Evolutionary conservation across 2,113 vertebrate genomes (phyloP).

Genomic region (Gambusia holbrooki): DNA sequence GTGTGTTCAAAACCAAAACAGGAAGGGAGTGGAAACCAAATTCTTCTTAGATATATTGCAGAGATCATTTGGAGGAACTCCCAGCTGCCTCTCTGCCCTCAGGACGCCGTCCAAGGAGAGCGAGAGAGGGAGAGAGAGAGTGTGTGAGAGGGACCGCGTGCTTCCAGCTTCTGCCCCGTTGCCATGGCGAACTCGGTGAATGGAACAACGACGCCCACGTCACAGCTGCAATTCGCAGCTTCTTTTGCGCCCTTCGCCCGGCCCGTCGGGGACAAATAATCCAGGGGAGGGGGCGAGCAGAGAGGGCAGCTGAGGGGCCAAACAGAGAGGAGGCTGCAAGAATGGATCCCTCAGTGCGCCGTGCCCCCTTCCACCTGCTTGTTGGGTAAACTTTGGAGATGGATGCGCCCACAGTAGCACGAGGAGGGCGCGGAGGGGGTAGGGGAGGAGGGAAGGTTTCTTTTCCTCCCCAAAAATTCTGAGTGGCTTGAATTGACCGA

Average conservation of each 20-base stretch:
- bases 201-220: conserved; percentile 92
- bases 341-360: conserved; percentile 50
- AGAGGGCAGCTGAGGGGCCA: conserved; percentile 71
- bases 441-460: neutral
- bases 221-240: conserved; percentile 83
- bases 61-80: conserved; percentile 51
- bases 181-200: conserved; percentile 92
- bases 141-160: conserved; percentile 79
- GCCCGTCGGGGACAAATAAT: conserved; percentile 73
- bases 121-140: neutral
- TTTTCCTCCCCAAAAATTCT: conserved; percentile 4
- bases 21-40: neutral
- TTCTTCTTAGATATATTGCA: neutral
- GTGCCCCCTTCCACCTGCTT: conserved; percentile 64
- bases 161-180: conserved; percentile 91
- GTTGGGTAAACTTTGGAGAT: conserved; percentile 74
- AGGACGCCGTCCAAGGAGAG: conserved; percentile 83
- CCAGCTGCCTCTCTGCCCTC: conserved; percentile 72
- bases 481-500: neutral
- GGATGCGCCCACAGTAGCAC: conserved; percentile 45
- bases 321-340: conserved; percentile 69
- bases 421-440: conserved; percentile 10
- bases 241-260: conserved; percentile 77
- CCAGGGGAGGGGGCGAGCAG: conserved; percentile 57
- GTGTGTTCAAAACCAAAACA: neutral